Percentiles rank a stretch among this genome's conserved stretches.
phyloP scores from a whole-genome alignment of 2,797 vertebrate genomes.

The Tragelaphus eurycerus region DNA sequence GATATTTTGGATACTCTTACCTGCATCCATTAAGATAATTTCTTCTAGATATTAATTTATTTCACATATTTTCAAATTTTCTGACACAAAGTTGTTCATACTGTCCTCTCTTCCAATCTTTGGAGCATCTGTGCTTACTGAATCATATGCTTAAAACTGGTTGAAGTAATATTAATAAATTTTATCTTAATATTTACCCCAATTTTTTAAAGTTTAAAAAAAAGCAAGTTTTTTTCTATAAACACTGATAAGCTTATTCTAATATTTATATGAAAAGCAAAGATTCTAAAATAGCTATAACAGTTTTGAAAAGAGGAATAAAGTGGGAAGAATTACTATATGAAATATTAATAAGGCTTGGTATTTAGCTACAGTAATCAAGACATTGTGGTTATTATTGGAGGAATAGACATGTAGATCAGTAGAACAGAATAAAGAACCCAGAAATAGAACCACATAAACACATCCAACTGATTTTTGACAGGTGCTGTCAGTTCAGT shows the following conservation, averaged over 20 bases:
- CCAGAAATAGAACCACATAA: neutral
- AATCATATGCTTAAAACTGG: neutral
- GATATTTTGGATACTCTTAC: slow-evolving; percentile 34
- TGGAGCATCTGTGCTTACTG: neutral
- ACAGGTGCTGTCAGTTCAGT: neutral
- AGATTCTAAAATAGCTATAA: slow-evolving; percentile 1
- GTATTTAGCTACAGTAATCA: neutral
- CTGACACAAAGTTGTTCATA: neutral
- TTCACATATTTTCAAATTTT: neutral
- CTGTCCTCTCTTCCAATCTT: neutral
- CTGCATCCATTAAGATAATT: slow-evolving; percentile 18
- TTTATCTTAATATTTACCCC: neutral
- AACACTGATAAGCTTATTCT: neutral
- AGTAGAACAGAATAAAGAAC: neutral
- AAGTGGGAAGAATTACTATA: neutral
- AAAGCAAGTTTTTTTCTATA: neutral
- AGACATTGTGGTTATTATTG: neutral
- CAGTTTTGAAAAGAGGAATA: slow-evolving; percentile 22
- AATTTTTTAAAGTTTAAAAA: neutral
- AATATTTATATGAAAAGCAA: neutral
- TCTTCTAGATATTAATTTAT: slow-evolving; percentile 26
- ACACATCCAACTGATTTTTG: neutral
- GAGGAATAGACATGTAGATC: neutral
- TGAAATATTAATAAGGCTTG: neutral
- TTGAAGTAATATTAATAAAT: neutral